Conservation (phyloP, 2,888 invertebrate genomes). For the Zelleria hepariella region DNA sequence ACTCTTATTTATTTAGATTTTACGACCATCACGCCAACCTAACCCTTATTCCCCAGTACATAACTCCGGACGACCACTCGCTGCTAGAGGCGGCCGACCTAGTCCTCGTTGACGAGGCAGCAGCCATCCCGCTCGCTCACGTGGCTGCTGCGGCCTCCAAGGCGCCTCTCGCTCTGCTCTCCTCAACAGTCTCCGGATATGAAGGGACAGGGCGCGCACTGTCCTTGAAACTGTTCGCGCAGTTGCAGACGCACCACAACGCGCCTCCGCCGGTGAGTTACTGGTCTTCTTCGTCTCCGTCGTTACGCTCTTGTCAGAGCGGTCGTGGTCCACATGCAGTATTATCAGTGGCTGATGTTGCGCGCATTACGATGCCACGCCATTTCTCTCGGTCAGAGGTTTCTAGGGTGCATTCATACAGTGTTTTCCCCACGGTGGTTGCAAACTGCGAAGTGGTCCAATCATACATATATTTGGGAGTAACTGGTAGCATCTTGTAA, state of each 20-base stretch:
- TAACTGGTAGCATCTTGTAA: too few relatives aligned
- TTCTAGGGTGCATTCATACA: too few relatives aligned
- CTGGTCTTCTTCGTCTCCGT: not conserved
- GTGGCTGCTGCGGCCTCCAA: constrained; percentile 90
- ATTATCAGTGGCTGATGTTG: too few relatives aligned
- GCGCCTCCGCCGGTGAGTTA: constrained; percentile 72
- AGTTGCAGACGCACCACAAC: constrained; percentile 77
- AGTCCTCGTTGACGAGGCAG: constrained; percentile 98
- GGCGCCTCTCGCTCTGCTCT: constrained; percentile 93
- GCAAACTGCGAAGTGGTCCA: too few relatives aligned
- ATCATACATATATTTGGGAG: too few relatives aligned
- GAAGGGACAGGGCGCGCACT: constrained; percentile 98
- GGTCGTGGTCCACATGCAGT: too few relatives aligned
- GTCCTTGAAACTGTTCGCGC: constrained; percentile 93
- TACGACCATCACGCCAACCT: too few relatives aligned
- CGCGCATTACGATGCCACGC: too few relatives aligned
- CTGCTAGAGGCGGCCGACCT: constrained; percentile 94
- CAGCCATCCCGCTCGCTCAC: constrained; percentile 95
- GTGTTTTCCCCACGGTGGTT: too few relatives aligned
- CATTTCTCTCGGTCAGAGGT: too few relatives aligned
- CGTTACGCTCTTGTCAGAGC: too few relatives aligned
- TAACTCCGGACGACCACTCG: constrained; percentile 91
- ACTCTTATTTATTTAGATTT: not conserved
- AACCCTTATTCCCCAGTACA: constrained; percentile 86
- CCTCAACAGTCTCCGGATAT: constrained; percentile 98